Percentiles rank a stretch among this genome's conserved stretches.
These are phyloP conservation scores for Crenichthys baileyi DNA, from an alignment of 2,797 vertebrate species.

Conservation along the genomic window DNA sequence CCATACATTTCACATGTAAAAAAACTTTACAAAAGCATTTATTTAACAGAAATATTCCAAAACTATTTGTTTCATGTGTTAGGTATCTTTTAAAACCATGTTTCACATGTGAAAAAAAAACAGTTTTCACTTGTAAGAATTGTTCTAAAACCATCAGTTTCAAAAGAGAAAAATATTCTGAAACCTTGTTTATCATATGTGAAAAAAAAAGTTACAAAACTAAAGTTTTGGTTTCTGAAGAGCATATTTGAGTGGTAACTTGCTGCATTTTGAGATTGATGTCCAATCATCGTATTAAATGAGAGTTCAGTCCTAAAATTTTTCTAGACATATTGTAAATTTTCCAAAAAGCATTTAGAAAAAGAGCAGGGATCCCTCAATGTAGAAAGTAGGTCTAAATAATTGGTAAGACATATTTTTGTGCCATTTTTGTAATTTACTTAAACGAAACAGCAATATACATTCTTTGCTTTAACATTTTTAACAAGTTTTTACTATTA, in stretches of 20 bases:
- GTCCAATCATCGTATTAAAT: background rate
- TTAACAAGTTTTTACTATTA: background rate
- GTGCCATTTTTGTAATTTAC: background rate
- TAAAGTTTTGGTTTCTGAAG: too few relatives aligned
- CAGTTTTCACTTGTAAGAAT: background rate
- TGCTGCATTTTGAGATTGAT: background rate
- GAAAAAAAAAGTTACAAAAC: background rate
- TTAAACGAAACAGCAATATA: too few relatives aligned
- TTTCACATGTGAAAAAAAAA: background rate
- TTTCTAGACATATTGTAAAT: too few relatives aligned
- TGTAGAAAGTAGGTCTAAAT: too few relatives aligned
- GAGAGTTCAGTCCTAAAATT: too few relatives aligned
- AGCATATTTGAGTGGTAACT: too few relatives aligned
- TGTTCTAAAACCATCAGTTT: background rate
- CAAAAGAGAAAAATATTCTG: background rate
- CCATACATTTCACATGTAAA: background rate
- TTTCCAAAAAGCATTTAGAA: too few relatives aligned
- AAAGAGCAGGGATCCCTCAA: too few relatives aligned
- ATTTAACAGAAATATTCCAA: too few relatives aligned
- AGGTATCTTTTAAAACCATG: background rate
- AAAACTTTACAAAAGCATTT: background rate
- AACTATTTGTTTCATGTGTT: background rate
- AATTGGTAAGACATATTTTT: background rate
- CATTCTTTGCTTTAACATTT: background rate
- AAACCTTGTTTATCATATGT: background rate